Base-by-base conservation (phyloP, 2,797 vertebrate genomes). In the Hirundo rustica region DNA sequence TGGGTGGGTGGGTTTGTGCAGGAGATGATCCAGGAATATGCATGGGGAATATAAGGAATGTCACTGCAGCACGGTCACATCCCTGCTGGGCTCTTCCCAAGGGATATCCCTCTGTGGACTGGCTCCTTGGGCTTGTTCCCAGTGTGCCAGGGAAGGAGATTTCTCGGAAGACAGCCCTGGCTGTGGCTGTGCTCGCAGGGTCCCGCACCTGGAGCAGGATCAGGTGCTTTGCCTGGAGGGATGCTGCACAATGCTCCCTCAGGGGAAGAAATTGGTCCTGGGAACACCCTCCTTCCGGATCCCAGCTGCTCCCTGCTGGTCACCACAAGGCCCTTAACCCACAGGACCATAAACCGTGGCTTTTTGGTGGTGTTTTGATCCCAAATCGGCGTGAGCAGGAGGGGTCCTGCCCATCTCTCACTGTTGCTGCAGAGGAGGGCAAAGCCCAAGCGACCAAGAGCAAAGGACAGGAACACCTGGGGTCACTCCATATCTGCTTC, bases 331-430 rank as follows among this genome's bases (percentile, higher is more conserved):
- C 10, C 85, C 26, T 42, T 18, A 21, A 38, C 34, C 11, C 8
- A 36, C n/a, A 85, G 50, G 20, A 38, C 11, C 10, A 14, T 7
- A 88, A 54, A 7, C n/a, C 5, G 2, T 6, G 25, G 51, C n/a
- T n/a, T 66, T 54, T 5, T 22, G 30, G 30, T 30, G 36, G 26
- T 2, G 10, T 48, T 92, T 86, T 48, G 27, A 25, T 60, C 21
- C 36, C 7, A 45, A 67, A 79, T 19, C 4, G 42, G 9, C 0
- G 0, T 8, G 22, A 42, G 26, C 36, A 58, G 17, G 15, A 30
- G 55, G 16, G 60, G 9, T 4, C 32, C 17, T 30, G 25, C 25
- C 36, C 7, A 0, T 19, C 13, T 85, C 44, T 72, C 2, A 1
- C 27, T 36, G 55, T 13, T 1, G 2, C n/a, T 71, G 5, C 17